Evolutionary conservation across 2,888 invertebrate species (phyloP).

Genomic region (Dasysyrphus tricinctus): DNA sequence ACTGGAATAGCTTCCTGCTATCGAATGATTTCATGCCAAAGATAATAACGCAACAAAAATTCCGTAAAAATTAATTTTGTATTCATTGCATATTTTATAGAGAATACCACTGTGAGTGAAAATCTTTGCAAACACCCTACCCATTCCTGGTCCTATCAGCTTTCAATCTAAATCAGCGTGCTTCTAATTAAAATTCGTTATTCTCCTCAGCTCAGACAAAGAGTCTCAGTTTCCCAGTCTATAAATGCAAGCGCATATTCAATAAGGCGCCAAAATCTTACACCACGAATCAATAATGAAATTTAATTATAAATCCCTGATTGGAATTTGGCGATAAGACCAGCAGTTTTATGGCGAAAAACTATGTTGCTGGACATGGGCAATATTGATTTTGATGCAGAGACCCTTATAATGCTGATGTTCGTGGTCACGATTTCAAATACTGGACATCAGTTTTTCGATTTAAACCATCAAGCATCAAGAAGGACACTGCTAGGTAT

Average conservation of each 20-base stretch:
- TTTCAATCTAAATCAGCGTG: constrained; percentile 45
- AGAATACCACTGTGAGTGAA: too few species aligned
- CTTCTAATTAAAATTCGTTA: constrained; percentile 69
- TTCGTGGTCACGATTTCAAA: constrained; percentile 46
- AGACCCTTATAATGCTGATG: constrained; percentile 7
- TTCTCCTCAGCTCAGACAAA: constrained; percentile 1
- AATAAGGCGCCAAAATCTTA: constrained; percentile 68
- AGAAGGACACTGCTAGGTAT: background rate
- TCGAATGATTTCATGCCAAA: background rate
- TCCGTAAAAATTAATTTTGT: constrained; percentile 11
- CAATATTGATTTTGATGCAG: constrained; percentile 11
- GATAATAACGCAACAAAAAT: background rate
- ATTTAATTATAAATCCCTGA: constrained; percentile 70
- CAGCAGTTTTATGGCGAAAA: constrained; percentile 35
- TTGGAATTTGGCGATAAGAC: constrained; percentile 59
- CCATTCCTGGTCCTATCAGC: constrained; percentile 26
- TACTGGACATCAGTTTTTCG: constrained; percentile 52
- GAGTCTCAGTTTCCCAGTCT: too few species aligned
- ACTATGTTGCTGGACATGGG: constrained; percentile 19
- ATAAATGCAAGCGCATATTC: constrained; percentile 20
- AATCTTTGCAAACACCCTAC: background rate
- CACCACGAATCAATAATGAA: constrained; percentile 64
- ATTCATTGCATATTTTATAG: background rate
- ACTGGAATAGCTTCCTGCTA: background rate
- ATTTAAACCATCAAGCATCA: constrained; percentile 24